Evolutionary conservation across 2,113 vertebrate genomes (phyloP).

Genomic region (Pyrgilauda ruficollis): DNA sequence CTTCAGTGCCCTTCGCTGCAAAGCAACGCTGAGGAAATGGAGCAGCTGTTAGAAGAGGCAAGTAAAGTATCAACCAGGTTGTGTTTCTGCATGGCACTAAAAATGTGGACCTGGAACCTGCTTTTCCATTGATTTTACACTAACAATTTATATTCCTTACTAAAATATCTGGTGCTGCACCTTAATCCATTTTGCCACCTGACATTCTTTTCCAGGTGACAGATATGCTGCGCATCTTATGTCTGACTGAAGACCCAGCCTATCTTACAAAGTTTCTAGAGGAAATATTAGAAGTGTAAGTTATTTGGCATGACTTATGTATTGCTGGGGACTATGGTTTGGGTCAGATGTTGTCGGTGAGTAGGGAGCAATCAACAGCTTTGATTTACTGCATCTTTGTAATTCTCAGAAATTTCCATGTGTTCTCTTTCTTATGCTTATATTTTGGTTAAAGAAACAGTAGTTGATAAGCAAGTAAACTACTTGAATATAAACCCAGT

Average conservation of each 20-base stretch:
- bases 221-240: slow-evolving; percentile 87
- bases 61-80: not conserved
- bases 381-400: not conserved
- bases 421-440: accelerated
- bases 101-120: not conserved
- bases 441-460: not conserved
- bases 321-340: not conserved
- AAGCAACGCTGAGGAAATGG: slow-evolving; percentile 65
- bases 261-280: slow-evolving; percentile 87
- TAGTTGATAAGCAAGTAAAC: not conserved
- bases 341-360: not conserved
- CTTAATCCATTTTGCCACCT: not conserved
- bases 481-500: not conserved
- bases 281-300: slow-evolving; percentile 84
- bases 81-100: not conserved
- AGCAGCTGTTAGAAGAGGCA: slow-evolving; percentile 87
- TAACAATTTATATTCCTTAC: not conserved
- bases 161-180: not conserved
- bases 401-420: not conserved
- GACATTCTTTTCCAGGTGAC: slow-evolving; percentile 75
- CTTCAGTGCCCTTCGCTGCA: slow-evolving; percentile 70
- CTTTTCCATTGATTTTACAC: not conserved
- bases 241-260: slow-evolving; percentile 84
- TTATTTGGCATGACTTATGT: not conserved
- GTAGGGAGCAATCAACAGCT: not conserved